Evolutionary conservation across 2,113 vertebrate species (phyloP), one percentile per base, ranked within the genome.

Genomic region (Ochotona curzoniae): DNA sequence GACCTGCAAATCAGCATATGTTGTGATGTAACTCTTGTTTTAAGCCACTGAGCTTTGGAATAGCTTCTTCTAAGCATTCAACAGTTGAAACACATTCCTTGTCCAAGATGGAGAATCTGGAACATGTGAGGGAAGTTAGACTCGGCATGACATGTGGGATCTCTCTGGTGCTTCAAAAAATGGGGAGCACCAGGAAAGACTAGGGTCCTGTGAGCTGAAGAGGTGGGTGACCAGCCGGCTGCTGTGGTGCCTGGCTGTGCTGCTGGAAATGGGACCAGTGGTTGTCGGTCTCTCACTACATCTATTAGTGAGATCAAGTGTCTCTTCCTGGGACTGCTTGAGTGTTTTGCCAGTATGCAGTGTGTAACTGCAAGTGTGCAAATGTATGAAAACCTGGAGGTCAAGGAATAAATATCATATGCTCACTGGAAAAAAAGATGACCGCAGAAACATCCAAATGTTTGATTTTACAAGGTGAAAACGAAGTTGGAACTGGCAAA

Each of bases 391-490:
- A 87, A 73, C 44, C 9, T 32, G 18, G 83, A 28, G n/a, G 13
- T 63, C 32, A 54, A 79, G 18, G n/a, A 75, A 18, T 54, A 84
- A 93, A 67, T 73, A 57, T 47, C 79, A 49, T 82, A 26, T 13
- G 7, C 32, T 83, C 64, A 74, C 30, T 17, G 14, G 30, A 38
- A 21, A 64, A 83, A 83, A 71, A 15, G 15, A 32, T 17, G 49
- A 5, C 2, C 44, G 1, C 47, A 60, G 47, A 88, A 71, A 71
- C 21, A 5, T 49, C 30, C 73, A 47, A 23, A 57, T 81, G 10
- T 73, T 92, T 82, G 74, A 87, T 49, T 71, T 85, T 81, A 49
- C 38, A 67, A 93, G 38, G 69, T 70, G 83, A 92, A 90, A 70
- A 75, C 44, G 13, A 47, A 32, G 47, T 87, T 69, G 32, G 76